Evolutionary conservation across 2,888 invertebrate genomes (phyloP), one percentile per base, ranked within the genome.

Genomic region (Hydrotaea diabolus): DNA sequence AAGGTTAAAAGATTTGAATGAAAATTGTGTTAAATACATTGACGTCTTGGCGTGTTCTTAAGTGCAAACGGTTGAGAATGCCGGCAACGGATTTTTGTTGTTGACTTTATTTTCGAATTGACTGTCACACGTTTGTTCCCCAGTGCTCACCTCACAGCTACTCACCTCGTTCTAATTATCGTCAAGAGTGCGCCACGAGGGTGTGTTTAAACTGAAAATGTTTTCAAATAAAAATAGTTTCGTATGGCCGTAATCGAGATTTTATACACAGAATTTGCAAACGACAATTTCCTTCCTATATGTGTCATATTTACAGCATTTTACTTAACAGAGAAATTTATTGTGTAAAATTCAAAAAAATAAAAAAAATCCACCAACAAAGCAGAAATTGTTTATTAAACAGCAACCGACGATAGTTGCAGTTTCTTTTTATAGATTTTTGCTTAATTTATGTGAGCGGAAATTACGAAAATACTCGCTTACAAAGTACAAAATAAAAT

Each of bases 1-100:
- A 80, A 80, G 80, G 80, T 21, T 62, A 80, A 73, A 13, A 55
- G 66, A 69, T 55, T 69, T 53, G 59, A 59, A 59, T 59, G 71
- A 71, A 80, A 59, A 62, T 69, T 49, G 53, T 49, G 46, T 66
- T 3, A 26, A 59, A 59, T 59, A 23, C 66, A 66, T 43, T 66
- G 66, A 66, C 66, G 66, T 66, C 26, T 21, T 59, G 59, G 15
- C 23, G 59, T 59, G 1, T 15, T n/a, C 49, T 4, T 7, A 11
- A 43, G 43, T 43, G 43, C 13, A 13, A 11, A 13, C 13, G 43
- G 8, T 4, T 49, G 49, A 11, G 43, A 11, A n/a, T 13, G 49
- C 49, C 49, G 49, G 49, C 49, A n/a, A 8, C 39, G 1, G 39
- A 31, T 31, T 31, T 31, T 31, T 43, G 43, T 43, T 43, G 43